Conservation (phyloP, 2,113 vertebrate genomes). For the Carassius gibelio region DNA sequence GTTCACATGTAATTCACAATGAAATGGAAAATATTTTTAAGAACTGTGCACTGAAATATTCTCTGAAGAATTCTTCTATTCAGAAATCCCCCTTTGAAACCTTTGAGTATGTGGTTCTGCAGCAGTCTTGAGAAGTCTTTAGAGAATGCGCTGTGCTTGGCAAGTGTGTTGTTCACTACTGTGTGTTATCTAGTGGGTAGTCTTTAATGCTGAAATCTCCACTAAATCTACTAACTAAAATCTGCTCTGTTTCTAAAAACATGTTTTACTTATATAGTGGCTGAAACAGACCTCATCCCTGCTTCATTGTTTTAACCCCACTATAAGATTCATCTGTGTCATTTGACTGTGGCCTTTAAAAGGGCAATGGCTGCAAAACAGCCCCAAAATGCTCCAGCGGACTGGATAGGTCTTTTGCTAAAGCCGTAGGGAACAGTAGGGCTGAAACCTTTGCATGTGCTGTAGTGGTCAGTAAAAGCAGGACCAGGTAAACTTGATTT, state of each 20-base stretch:
- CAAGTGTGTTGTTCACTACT: background rate
- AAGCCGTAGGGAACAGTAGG: conserved; percentile 53
- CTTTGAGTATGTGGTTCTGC: background rate
- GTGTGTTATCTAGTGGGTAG: background rate
- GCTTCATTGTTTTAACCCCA: conserved; percentile 42
- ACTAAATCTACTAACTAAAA: background rate
- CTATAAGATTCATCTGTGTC: conserved; percentile 44
- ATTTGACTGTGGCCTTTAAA: conserved; percentile 50
- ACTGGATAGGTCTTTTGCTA: conserved; percentile 54
- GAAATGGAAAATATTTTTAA: too few species aligned
- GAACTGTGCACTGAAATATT: background rate
- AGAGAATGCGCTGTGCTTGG: background rate
- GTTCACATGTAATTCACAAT: too few species aligned
- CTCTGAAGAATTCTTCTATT: background rate
- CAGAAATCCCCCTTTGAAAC: background rate
- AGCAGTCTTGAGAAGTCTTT: background rate
- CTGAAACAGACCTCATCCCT: conserved; percentile 7
- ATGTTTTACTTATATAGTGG: background rate
- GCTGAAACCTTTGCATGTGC: conserved; percentile 2
- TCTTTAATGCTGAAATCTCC: background rate
- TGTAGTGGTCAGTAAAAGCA: conserved; percentile 40
- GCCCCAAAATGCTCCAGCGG: conserved; percentile 42
- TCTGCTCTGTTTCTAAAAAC: background rate
- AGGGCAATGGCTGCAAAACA: conserved; percentile 50
- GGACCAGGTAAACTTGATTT: conserved; percentile 53